phyloP scores from a whole-genome alignment of 2,888 invertebrate species.

The Erpobdella octoculata region DNA sequence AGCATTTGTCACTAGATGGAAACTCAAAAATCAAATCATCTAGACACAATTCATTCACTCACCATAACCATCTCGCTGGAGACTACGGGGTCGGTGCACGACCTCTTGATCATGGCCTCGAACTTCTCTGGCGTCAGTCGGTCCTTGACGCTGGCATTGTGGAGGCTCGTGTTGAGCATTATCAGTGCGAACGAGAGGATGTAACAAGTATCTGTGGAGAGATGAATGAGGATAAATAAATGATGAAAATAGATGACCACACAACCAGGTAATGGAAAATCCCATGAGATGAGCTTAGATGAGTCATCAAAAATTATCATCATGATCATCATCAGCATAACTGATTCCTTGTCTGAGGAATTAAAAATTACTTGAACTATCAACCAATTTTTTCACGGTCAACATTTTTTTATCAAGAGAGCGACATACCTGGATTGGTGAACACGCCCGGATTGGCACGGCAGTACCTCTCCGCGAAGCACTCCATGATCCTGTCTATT shows the following conservation, averaged over 20 bases:
- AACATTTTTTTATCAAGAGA: no score
- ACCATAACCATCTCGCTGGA: constrained; percentile 84
- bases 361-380: no score
- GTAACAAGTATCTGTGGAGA: constrained; percentile 89
- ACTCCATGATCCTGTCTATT: constrained; percentile 99
- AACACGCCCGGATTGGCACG: constrained; percentile 92
- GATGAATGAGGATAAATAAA: no score
- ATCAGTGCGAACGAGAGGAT: constrained; percentile 96
- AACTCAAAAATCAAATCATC: no score
- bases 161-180: constrained; percentile 94
- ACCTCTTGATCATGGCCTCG: constrained; percentile 91
- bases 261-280: no score
- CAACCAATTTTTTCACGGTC: no score
- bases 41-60: constrained; percentile 35
- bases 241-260: no score
- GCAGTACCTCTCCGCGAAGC: constrained; percentile 93
- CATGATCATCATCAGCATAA: not conserved
- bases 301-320: not conserved
- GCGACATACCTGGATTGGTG: constrained; percentile 75
- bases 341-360: not conserved
- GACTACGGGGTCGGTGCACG: constrained; percentile 90
- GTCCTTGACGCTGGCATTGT: constrained; percentile 95
- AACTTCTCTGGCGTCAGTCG: constrained; percentile 92
- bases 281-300: no score
- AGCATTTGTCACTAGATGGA: no score